These are phyloP conservation scores for Vulpes vulpes DNA, from an alignment of 2,113 vertebrate species.

Conservation along the genomic window DNA sequence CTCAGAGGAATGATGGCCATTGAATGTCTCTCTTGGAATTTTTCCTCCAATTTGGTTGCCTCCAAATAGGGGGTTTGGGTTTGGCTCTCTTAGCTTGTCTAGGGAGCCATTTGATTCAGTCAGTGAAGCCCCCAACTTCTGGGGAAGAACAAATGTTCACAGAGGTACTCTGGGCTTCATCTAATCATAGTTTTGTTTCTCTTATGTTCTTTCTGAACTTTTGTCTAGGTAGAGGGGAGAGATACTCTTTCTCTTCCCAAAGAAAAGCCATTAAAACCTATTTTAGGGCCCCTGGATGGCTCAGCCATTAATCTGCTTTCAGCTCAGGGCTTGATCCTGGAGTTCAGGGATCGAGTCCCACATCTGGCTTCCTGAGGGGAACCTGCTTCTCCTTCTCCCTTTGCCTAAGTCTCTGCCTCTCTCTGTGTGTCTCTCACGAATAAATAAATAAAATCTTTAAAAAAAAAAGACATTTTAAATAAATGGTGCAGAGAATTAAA, in stretches of 20 bases:
- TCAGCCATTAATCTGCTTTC: no score
- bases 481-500: neutral
- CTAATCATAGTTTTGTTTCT: neutral
- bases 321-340: no score
- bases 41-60: neutral
- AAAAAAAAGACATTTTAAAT: neutral
- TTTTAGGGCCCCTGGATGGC: no score
- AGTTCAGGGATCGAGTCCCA: no score
- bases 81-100: neutral
- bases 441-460: no score
- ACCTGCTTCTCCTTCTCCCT: no score
- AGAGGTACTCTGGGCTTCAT: neutral
- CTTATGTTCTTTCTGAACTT: neutral
- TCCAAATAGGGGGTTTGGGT: neutral
- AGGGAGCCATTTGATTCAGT: neutral
- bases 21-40: neutral
- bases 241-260: neutral
- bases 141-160: neutral
- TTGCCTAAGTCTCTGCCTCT: no score
- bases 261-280: neutral
- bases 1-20: neutral
- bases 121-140: neutral
- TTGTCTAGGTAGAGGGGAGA: neutral
- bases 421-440: no score
- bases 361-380: no score